These are phyloP conservation scores for Drosophila kanekoi DNA, from an alignment of 2,888 invertebrate species.

Conservation along the genomic window DNA sequence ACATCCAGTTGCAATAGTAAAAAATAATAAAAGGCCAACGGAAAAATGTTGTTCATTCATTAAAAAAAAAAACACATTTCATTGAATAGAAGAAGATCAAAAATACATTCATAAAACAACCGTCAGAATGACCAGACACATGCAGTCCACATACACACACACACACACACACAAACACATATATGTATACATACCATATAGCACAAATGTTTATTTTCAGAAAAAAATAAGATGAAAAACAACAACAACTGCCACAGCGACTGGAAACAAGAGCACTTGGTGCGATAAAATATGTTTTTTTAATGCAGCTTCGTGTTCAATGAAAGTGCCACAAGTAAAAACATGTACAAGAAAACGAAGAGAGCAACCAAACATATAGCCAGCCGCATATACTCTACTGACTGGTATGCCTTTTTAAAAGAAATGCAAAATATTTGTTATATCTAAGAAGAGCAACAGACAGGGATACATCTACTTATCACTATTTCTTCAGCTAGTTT, in stretches of 20 bases:
- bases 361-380: neutral
- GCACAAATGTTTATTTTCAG: conserved; percentile 52
- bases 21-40: conserved; percentile 44
- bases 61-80: conserved; percentile 65
- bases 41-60: conserved; percentile 77
- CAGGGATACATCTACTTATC: no score
- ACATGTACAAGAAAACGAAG: conserved; percentile 13
- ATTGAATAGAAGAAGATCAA: conserved; percentile 62
- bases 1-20: conserved; percentile 17
- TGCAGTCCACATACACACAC: conserved; percentile 21
- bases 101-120: conserved; percentile 44
- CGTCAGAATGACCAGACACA: conserved; percentile 32
- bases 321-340: conserved; percentile 62
- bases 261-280: conserved; percentile 34
- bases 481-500: no score
- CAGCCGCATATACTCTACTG: neutral
- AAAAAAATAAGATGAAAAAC: conserved; percentile 16
- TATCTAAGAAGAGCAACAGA: no score
- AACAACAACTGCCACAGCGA: conserved; percentile 28
- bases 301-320: conserved; percentile 68
- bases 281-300: conserved; percentile 73
- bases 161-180: neutral
- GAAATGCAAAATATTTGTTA: no score
- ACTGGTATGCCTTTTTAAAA: neutral
- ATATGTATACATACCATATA: conserved; percentile 6